Conservation (phyloP, 2,797 vertebrate species). For the Simalia tracyae region DNA sequence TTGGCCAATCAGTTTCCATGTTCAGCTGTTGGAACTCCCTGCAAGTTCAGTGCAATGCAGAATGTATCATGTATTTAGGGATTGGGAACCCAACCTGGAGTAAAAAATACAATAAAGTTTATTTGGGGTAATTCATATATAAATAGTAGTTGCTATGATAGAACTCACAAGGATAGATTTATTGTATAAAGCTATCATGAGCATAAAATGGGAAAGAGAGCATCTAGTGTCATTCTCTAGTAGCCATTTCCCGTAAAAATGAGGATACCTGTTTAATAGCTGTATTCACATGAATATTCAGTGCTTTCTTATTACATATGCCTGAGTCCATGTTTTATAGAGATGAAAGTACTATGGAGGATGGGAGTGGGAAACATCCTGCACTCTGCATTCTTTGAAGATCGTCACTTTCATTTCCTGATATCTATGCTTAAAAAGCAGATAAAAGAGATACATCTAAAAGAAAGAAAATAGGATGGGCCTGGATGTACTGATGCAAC, state of each 20-base stretch:
- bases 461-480: not conserved
- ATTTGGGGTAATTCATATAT: not conserved
- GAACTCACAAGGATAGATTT: not conserved
- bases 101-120: not conserved
- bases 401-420: not conserved
- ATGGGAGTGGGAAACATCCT: not conserved
- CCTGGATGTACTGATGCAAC: not conserved
- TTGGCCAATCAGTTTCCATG: not conserved
- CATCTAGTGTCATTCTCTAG: not conserved
- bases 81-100: not conserved
- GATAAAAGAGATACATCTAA: not conserved
- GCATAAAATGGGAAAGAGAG: not conserved
- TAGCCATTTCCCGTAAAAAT: not conserved
- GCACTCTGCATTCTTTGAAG: not conserved
- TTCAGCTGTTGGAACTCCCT: not conserved
- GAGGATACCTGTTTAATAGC: not conserved
- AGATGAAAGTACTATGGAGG: not conserved
- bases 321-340: not conserved
- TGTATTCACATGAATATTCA: not conserved
- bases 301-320: not conserved
- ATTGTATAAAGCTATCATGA: not conserved
- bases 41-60: not conserved
- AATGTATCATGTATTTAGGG: not conserved
- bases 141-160: not conserved
- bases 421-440: not conserved